phyloP scores from a whole-genome alignment of 2,888 invertebrate species.

The Bombylius major region DNA sequence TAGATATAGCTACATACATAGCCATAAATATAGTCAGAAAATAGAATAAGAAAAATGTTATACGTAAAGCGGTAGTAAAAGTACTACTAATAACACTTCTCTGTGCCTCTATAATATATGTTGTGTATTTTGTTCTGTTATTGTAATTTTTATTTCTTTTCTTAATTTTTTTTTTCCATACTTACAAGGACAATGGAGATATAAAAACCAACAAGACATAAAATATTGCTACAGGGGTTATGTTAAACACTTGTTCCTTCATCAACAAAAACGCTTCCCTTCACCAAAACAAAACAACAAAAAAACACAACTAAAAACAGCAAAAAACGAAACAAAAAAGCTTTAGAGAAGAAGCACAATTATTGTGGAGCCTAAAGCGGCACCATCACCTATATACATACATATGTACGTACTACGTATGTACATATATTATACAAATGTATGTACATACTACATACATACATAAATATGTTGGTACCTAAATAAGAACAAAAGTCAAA shows the following conservation, averaged over 20 bases:
- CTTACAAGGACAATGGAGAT: constrained; percentile 1
- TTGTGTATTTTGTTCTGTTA: no score
- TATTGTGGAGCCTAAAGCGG: constrained; percentile 2
- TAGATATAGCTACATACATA: no score
- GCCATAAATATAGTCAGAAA: no score
- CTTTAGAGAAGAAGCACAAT: neutral
- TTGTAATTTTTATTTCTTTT: no score
- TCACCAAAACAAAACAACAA: neutral
- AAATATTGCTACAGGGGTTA: constrained; percentile 10
- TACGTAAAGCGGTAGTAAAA: constrained; percentile 3
- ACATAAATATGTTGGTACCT: neutral
- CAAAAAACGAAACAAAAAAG: neutral
- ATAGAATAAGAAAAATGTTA: neutral
- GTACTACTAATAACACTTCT: constrained; percentile 7
- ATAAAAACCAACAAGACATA: constrained; percentile 6
- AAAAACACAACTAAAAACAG: neutral
- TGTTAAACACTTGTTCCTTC: constrained; percentile 10
- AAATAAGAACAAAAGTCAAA: neutral
- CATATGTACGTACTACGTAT: neutral
- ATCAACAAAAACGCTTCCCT: constrained; percentile 8
- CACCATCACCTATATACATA: neutral
- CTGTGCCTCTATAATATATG: no score
- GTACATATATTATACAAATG: neutral
- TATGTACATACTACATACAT: neutral
- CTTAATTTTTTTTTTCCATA: neutral